Base-by-base conservation (phyloP, 2,113 vertebrate genomes). In the Symphodus melops region DNA sequence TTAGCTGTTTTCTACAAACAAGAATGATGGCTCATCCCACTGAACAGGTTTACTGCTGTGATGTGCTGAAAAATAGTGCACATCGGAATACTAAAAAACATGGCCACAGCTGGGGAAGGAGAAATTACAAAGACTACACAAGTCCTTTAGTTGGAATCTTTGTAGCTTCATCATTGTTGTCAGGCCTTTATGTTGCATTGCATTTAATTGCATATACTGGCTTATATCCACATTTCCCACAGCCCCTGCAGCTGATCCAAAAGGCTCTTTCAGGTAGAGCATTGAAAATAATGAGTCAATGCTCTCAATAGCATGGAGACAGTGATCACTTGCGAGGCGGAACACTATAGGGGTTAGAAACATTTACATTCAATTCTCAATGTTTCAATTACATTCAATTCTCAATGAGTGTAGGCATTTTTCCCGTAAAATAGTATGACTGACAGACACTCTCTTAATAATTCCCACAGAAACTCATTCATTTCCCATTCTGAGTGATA, bases 231-330 rank as follows among this genome's bases (percentile, higher is more conserved):
- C 28, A 33, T 81, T 62, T 37, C 52, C 14, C 8, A 41, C 25
- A 53, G 73, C 20, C 7, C 23, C 20, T 52, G 55, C 60, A 59
- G 37, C 62, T 64, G 33, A 60, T 28, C 49, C 71, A 39, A 33
- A 69, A 81, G 75, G 2, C 53, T 71, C 9, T 60, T 68, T 73
- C 25, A 37, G 28, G 42, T 46, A 52, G 55, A 68, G 54, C 2
- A 28, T 79, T 41, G 42, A 73, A 72, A 79, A 72, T 83, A 77
- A 81, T 75, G 63, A 87, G 44, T 63, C 52, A 70, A 42, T 81
- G 25, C 23, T 73, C 42, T 25, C 44, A 73, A 83, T 62, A 67
- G 21, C n/a, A 62, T 65, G 36, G n/a, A 82, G 51, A 76, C 23
- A 33, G 41, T 58, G 49, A 36, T 25, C 53, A 71, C 51, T 23